Percentiles rank a stretch among this genome's conserved stretches.
These are phyloP conservation scores for Drepanosiphum platanoidis DNA, from an alignment of 2,888 invertebrate genomes.

Conservation along the genomic window DNA sequence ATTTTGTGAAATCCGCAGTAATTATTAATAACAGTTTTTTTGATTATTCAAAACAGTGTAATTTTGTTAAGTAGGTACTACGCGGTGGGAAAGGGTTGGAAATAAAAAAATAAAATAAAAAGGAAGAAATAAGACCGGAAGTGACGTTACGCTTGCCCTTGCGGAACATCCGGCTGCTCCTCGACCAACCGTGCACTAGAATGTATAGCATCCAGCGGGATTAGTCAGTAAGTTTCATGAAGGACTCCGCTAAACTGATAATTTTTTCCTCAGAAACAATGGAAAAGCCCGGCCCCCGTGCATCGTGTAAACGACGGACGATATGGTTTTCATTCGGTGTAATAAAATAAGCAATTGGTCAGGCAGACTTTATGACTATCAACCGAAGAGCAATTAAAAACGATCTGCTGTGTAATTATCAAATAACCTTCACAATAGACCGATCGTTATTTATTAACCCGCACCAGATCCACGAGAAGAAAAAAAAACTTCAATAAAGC, in stretches of 20 bases:
- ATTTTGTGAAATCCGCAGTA: constrained; percentile 27
- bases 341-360: neutral
- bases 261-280: constrained; percentile 41
- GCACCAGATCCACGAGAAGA: neutral
- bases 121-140: constrained; percentile 52
- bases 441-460: neutral
- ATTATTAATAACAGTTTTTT: constrained; percentile 52
- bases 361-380: neutral
- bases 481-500: neutral
- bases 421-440: neutral
- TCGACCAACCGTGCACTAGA: constrained; percentile 59
- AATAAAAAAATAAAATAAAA: neutral
- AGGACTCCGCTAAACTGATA: constrained; percentile 26
- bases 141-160: constrained; percentile 62
- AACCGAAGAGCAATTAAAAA: neutral
- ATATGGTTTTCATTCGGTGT: neutral
- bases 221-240: constrained; percentile 49
- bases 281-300: constrained; percentile 1
- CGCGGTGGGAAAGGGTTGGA: constrained; percentile 21
- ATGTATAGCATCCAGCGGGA: constrained; percentile 42
- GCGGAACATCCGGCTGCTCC: constrained; percentile 62
- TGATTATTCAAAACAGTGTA: constrained; percentile 26
- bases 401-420: neutral
- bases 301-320: constrained; percentile 2
- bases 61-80: constrained; percentile 35